These are phyloP conservation scores for Oxyruncus cristatus DNA, from an alignment of 2,113 vertebrate species.

Conservation along the genomic window DNA sequence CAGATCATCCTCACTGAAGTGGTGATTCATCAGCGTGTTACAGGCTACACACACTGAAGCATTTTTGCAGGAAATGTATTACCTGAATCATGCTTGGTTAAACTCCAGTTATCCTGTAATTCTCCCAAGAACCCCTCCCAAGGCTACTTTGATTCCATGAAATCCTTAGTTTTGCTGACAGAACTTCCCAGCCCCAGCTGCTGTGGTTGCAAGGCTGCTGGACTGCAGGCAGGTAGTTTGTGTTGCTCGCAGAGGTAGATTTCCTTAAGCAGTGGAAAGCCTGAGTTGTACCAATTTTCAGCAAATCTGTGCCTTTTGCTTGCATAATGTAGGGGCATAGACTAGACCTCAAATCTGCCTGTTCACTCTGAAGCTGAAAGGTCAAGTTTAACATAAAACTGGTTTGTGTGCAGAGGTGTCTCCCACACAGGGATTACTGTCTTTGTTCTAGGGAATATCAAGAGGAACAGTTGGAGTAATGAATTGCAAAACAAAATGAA, in stretches of 20 bases:
- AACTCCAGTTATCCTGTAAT: not conserved
- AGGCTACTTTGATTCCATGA: not conserved
- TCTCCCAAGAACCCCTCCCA: not conserved
- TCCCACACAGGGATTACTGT: not conserved
- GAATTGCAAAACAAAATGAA: not conserved
- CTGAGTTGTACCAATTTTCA: not conserved
- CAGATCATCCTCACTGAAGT: not conserved
- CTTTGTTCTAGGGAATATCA: not conserved
- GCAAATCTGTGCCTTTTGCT: not conserved
- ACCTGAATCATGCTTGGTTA: not conserved
- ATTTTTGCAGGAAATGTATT: not conserved
- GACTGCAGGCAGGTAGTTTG: not conserved
- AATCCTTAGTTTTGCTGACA: not conserved
- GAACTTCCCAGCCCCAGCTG: not conserved
- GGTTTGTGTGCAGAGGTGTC: not conserved
- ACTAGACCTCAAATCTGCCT: not conserved
- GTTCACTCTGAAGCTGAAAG: not conserved
- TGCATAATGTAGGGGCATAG: not conserved
- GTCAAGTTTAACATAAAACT: not conserved
- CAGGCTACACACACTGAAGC: not conserved
- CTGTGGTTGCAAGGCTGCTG: not conserved
- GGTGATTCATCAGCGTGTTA: not conserved
- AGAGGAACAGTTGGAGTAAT: not conserved
- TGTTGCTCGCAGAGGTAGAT: not conserved
- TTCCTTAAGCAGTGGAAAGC: not conserved